Evolutionary conservation across 2,888 invertebrate genomes (phyloP), one percentile per base, ranked within the genome.

Genomic region (Neoitamus cyanurus): DNA sequence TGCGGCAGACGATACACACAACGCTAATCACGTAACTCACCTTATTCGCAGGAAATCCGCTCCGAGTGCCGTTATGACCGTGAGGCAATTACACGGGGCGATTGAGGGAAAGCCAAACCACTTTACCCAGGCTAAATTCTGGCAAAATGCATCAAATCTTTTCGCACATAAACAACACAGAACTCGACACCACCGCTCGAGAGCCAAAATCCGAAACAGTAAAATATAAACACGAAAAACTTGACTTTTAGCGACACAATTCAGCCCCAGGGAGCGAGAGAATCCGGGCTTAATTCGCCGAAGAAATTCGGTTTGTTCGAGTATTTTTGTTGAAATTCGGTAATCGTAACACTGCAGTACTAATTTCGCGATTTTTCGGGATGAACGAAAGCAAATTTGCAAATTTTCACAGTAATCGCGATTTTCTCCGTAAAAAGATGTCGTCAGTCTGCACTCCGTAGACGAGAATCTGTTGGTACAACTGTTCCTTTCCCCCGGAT

Each of bases 401-500:
- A 20, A 58, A 15, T 36, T 30, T 36, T 20, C 73, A 73, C n/a
- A 20, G 31, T 20, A 36, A n/a, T 75, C 25, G 13, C 75, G 42
- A 42, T 80, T 58, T 58, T 36, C 78, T 80, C 31, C 34, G 78
- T 58, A 58, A 80, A 78, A 80, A 80, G 58, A 80, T 58, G 58
- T 80, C 78, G 78, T 80, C 78, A 15, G 31, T 3, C 34, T 46
- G 7, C 78, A 15, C 15, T 3, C 34, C 30, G 7, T 42, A 58
- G 58, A 20, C 20, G 58, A 9, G 58, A 58, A 20, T 72, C 11
- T 31, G 30, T 15, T n/a, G 30, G 34, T 34, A 5, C 31, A 7
- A 5, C 31, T 34, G 34, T 31, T 15, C 15, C 72, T 2, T n/a
- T 72, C 20, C 7, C 9, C 3, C 2, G 6, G 20, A n/a, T n/a